Evolutionary conservation across 2,888 invertebrate species (phyloP).

Genomic region (Ethmia dodecea): DNA sequence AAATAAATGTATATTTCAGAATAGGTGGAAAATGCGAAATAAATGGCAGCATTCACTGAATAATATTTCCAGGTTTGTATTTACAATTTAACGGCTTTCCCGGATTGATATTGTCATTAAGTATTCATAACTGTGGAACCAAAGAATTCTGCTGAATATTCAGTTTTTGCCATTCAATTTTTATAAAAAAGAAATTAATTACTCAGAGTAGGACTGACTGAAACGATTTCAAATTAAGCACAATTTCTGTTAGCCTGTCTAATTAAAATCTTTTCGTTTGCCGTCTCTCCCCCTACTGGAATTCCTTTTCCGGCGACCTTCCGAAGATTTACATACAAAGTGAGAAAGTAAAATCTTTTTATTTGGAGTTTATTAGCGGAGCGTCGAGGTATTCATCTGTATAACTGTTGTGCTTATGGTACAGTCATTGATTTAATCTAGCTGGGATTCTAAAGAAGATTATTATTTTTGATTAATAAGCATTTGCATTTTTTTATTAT

Average conservation of each 20-base stretch:
- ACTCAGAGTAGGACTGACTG: conserved; percentile 1
- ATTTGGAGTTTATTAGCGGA: conserved; percentile 4
- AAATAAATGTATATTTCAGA: too few relatives aligned
- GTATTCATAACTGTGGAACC: background rate
- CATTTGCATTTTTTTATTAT: too few relatives aligned
- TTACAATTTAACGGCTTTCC: too few relatives aligned
- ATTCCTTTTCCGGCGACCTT: conserved; percentile 1
- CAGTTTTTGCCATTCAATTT: background rate
- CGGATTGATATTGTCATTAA: background rate
- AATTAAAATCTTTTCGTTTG: conserved; percentile 12
- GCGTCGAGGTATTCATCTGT: too few relatives aligned
- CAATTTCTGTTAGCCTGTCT: conserved; percentile 6
- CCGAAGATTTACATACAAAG: conserved; percentile 17
- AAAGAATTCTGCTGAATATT: background rate
- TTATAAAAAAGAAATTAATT: conserved; percentile 3
- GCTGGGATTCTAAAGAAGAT: too few relatives aligned
- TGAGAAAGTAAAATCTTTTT: conserved; percentile 4
- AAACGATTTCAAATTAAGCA: conserved; percentile 6
- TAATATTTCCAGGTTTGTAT: too few relatives aligned
- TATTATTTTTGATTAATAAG: too few relatives aligned
- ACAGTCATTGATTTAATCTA: too few relatives aligned
- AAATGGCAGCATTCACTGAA: too few relatives aligned
- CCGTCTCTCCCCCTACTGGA: background rate
- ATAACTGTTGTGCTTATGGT: too few relatives aligned
- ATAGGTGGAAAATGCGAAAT: too few relatives aligned